Evolutionary conservation across 2,113 vertebrate genomes (phyloP).

Genomic region (Caloenas nicobarica): DNA sequence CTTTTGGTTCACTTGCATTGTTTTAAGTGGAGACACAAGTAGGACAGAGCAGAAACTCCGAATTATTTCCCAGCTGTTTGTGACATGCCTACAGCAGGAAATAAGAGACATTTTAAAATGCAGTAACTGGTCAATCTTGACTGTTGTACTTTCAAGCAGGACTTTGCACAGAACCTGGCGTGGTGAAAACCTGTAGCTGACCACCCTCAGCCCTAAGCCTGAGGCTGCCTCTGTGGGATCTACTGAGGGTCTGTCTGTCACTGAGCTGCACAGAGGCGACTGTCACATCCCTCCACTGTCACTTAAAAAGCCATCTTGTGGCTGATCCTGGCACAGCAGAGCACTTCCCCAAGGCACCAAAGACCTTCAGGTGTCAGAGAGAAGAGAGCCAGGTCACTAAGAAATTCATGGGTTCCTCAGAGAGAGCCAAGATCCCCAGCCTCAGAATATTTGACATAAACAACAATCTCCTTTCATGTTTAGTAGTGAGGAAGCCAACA

Average conservation of each 20-base stretch:
- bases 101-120: background rate
- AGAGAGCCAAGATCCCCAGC: background rate
- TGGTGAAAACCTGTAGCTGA: background rate
- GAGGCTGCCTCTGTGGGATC: background rate
- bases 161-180: fast-evolving
- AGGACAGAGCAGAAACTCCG: background rate
- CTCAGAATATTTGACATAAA: background rate
- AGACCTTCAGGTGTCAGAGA: background rate
- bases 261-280: background rate
- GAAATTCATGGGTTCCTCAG: background rate
- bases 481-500: background rate
- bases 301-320: background rate
- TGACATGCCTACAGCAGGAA: background rate
- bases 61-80: background rate
- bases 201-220: background rate
- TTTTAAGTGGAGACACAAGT: background rate
- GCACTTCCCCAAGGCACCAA: background rate
- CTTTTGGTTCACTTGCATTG: background rate
- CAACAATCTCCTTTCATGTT: background rate
- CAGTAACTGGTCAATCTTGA: background rate
- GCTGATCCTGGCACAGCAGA: background rate
- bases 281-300: background rate
- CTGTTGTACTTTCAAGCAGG: background rate
- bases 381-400: background rate
- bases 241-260: background rate